phyloP scores from a whole-genome alignment of 2,113 vertebrate genomes.

The Riparia riparia region DNA sequence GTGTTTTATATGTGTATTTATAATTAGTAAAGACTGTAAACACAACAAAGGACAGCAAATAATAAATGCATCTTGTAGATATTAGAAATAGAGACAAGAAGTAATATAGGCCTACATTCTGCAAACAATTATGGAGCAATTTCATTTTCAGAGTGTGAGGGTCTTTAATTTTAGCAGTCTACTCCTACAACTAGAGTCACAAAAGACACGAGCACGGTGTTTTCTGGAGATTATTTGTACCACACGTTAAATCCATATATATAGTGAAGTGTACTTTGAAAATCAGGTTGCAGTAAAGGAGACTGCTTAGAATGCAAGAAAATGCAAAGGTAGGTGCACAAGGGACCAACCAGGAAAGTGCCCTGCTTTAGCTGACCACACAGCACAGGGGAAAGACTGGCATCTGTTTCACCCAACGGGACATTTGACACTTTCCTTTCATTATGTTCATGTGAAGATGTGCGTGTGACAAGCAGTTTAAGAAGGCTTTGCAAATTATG shows the following conservation, averaged over 20 bases:
- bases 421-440: neutral
- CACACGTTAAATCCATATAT: neutral
- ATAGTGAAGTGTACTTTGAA: neutral
- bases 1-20: neutral
- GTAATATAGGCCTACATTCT: neutral
- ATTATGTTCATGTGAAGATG: neutral
- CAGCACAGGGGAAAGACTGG: neutral
- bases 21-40: neutral
- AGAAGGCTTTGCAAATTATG: neutral
- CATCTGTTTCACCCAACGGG: neutral
- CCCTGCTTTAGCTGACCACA: neutral
- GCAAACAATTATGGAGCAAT: neutral
- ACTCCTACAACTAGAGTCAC: neutral
- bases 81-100: neutral
- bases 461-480: neutral
- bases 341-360: neutral
- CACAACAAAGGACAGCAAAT: neutral
- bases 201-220: neutral
- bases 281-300: neutral
- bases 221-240: neutral
- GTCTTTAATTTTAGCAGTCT: neutral
- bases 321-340: neutral
- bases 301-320: neutral
- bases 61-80: neutral
- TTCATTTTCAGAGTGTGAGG: neutral